phyloP scores from a whole-genome alignment of 2,888 invertebrate genomes.

The Ptilodon capucinus region DNA sequence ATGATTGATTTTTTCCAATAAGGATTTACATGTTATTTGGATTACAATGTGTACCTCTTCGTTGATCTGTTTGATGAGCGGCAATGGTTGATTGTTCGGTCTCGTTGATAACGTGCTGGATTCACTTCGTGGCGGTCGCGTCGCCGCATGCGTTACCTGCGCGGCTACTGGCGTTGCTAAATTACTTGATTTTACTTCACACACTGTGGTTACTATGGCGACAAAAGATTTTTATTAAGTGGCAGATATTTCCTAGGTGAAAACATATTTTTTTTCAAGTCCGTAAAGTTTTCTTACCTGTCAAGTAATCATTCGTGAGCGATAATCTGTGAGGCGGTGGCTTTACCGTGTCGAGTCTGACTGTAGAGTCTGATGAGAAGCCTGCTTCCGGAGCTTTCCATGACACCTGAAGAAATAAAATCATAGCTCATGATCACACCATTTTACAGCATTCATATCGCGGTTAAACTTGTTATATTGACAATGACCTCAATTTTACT shows the following conservation, averaged over 20 bases:
- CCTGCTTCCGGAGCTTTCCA: constrained; percentile 77
- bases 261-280: too few species aligned
- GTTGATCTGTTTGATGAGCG: constrained; percentile 73
- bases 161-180: constrained; percentile 47
- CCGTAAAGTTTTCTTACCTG: constrained; percentile 72
- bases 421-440: constrained; percentile 4
- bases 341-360: constrained; percentile 60
- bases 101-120: constrained; percentile 42
- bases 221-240: too few species aligned
- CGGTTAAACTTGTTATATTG: too few species aligned
- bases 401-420: constrained; percentile 53
- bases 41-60: too few species aligned
- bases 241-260: too few species aligned
- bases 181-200: constrained; percentile 73
- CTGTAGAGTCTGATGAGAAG: constrained; percentile 69
- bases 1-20: too few species aligned
- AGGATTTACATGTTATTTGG: too few species aligned
- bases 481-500: too few species aligned
- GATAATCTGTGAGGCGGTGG: constrained; percentile 72
- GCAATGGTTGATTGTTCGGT: constrained; percentile 65
- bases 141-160: constrained; percentile 34
- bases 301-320: constrained; percentile 78
- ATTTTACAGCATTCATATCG: too few species aligned
- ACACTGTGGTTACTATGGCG: constrained; percentile 60
- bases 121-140: constrained; percentile 18